These are phyloP conservation scores for Diglossa brunneiventris DNA, from an alignment of 2,113 vertebrate species.

Conservation along the genomic window DNA sequence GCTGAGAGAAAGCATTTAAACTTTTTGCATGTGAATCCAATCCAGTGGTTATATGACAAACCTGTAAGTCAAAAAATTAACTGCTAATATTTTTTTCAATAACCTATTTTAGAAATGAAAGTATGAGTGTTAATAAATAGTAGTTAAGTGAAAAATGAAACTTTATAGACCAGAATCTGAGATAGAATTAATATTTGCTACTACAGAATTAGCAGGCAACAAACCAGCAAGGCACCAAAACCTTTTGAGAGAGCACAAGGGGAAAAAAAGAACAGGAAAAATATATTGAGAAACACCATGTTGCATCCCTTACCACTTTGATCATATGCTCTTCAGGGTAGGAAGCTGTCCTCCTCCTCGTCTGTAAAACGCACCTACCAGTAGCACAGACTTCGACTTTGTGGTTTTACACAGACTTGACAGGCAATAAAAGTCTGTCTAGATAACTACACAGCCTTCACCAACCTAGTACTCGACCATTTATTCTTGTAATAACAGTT, in stretches of 20 bases:
- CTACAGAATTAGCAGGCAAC: not conserved
- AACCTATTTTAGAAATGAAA: not conserved
- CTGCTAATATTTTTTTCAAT: not conserved
- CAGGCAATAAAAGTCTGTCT: not conserved
- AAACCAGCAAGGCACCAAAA: conserved; percentile 16
- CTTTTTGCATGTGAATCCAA: not conserved
- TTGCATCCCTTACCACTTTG: conserved; percentile 56
- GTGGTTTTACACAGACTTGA: conserved; percentile 12
- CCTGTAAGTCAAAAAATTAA: not conserved
- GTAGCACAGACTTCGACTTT: conserved; percentile 30
- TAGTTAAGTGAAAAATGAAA: not conserved
- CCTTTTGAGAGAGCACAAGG: not conserved
- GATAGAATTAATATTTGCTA: not conserved
- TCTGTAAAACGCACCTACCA: conserved; percentile 47
- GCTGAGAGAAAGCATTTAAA: not conserved
- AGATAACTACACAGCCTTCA: not conserved
- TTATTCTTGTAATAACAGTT: not conserved
- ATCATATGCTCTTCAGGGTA: not conserved
- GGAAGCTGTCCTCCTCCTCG: conserved; percentile 19
- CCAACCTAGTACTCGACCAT: not conserved
- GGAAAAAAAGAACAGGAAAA: not conserved
- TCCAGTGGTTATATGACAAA: not conserved
- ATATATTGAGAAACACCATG: not conserved
- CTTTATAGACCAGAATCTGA: not conserved
- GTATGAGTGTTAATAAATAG: not conserved